These are phyloP conservation scores for Drosophila virilis DNA, from an alignment of 1,140 invertebrate genomes.

Conservation along the genomic window DNA sequence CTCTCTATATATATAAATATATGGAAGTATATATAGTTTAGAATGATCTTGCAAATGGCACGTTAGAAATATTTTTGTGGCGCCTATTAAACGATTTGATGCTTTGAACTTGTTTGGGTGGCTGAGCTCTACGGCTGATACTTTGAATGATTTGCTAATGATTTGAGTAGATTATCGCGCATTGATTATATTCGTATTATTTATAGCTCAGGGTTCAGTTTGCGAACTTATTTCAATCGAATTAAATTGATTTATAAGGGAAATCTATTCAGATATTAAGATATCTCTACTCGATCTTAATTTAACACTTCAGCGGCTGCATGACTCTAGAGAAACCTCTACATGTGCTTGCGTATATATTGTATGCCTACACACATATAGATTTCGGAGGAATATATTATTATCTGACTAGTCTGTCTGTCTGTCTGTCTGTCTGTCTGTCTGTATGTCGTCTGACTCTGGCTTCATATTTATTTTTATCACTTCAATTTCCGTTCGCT, in stretches of 20 bases:
- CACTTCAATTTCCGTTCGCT: conserved; percentile 74
- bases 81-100: conserved; percentile 38
- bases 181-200: background rate
- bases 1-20: background rate
- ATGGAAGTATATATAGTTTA: background rate
- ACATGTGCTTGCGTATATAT: background rate
- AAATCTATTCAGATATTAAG: too few species aligned
- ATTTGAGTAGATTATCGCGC: conserved; percentile 11
- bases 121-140: background rate
- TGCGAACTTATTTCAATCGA: too few species aligned
- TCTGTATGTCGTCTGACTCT: conserved; percentile 29
- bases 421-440: conserved; percentile 14
- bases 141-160: conserved; percentile 4
- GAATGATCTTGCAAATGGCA: conserved; percentile 34
- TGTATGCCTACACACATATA: conserved; percentile 4
- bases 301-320: too few species aligned
- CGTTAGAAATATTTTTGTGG: conserved; percentile 16
- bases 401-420: conserved; percentile 29
- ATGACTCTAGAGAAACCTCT: too few species aligned
- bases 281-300: too few species aligned
- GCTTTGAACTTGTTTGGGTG: conserved; percentile 50
- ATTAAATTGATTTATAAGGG: too few species aligned
- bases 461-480: conserved; percentile 73
- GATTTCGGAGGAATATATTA: conserved; percentile 27
- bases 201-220: too few species aligned